Base-by-base conservation (phyloP, 2,888 invertebrate species). In the Pyrocoelia pectoralis region DNA sequence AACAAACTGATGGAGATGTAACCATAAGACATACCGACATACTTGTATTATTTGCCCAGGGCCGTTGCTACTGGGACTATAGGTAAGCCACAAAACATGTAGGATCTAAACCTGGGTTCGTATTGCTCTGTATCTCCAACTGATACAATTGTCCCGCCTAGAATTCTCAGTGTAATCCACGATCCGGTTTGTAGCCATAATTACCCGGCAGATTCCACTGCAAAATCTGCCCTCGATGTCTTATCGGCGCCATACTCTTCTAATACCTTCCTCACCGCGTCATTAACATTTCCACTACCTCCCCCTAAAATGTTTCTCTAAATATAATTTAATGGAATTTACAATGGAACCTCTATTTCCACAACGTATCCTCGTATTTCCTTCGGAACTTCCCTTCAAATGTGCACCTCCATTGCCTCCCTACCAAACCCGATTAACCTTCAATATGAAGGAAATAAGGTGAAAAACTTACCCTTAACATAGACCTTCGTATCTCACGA, bases 31-130 rank as follows among this genome's bases (percentile, higher is more conserved):
- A 2, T 48, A 33, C 9, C 1, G 5, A 15, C 49, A 12, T 69
- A 83, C 83, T 77, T 83, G 84, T 66, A 84, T 81, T 54, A 84
- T 78, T 1, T 82, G 73, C 51, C 80, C 75, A 1, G 84, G 83
- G 2, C 78, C 78, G 56, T 83, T 81, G 55, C 77, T 72, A 49
- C 81, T 80, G 24, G 77, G 78, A 64, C 84, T 84, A 84, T 66
- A 1, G 80, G 76, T 53, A 84, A 74, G 6, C 84, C 83, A 52
- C 83, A 79, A 8, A 84, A 64, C 3, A 78, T 76, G 24, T 77
- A 66, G 33, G 74, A 76, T 1, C 79, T 75, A 18, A 75, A 74
- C 14, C 80, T 80, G 8, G 68, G 64, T 1, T 72, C 61, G 66
- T 81, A 83, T 17, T 78, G 76, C 70, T 81, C 78, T 0, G 84